These are phyloP conservation scores for Galago senegalensis DNA, from an alignment of 2,797 vertebrate genomes.

Conservation along the genomic window DNA sequence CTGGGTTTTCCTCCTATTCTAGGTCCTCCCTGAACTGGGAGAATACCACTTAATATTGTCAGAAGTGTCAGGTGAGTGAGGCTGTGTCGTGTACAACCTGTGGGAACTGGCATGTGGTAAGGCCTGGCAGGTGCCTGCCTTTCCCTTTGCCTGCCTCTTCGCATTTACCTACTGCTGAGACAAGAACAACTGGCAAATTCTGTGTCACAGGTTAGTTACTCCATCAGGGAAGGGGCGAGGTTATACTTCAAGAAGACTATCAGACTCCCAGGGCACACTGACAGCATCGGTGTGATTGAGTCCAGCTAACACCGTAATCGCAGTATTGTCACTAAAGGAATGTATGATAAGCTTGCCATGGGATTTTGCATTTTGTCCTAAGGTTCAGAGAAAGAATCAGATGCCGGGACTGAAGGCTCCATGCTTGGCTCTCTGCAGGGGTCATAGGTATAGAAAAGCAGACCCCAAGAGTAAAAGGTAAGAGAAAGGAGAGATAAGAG, in stretches of 20 bases:
- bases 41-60: not conserved
- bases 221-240: not conserved
- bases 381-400: not conserved
- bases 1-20: not conserved
- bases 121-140: not conserved
- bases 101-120: not conserved
- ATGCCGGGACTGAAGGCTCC: not conserved
- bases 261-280: too few relatives aligned
- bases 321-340: not conserved
- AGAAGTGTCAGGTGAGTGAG: not conserved
- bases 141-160: not conserved
- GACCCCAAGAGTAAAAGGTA: not conserved
- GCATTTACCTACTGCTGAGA: not conserved
- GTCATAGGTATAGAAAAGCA: not conserved
- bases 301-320: not conserved
- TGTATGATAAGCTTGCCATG: not conserved
- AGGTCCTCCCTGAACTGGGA: not conserved
- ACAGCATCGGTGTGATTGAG: fast-evolving
- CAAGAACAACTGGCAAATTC: not conserved
- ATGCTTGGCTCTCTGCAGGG: not conserved
- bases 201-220: not conserved
- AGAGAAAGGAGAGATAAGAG: not conserved
- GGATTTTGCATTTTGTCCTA: not conserved
- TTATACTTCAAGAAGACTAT: not conserved
- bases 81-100: not conserved